These are phyloP conservation scores for Danio albolineatus DNA, from an alignment of 2,797 vertebrate genomes.

Conservation along the genomic window DNA sequence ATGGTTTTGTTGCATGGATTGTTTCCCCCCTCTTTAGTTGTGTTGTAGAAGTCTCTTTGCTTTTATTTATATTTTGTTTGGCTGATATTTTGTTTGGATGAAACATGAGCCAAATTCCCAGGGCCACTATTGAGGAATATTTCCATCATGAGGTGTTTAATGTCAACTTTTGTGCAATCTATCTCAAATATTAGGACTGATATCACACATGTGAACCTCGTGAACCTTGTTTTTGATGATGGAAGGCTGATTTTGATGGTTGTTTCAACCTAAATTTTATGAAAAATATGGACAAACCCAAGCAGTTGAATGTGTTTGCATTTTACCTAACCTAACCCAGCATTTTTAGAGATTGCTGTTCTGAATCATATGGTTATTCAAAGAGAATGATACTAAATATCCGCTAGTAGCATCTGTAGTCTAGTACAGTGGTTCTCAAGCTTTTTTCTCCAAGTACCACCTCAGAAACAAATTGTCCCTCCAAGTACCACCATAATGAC, in stretches of 20 bases:
- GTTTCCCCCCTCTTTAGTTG: neutral
- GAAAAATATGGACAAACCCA: no score
- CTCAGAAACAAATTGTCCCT: no score
- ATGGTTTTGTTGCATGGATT: neutral
- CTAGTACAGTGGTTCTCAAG: no score
- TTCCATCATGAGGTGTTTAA: slow-evolving; percentile 16
- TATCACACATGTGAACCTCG: neutral
- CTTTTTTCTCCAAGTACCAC: no score
- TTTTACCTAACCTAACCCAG: no score
- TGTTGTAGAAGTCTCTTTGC: neutral
- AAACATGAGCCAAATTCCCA: slow-evolving; percentile 24
- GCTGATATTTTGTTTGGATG: slow-evolving; percentile 19
- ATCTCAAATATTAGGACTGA: slow-evolving; percentile 1
- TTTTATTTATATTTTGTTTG: slow-evolving; percentile 33
- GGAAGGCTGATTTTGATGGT: neutral
- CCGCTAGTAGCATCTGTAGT: neutral
- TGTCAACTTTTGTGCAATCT: neutral
- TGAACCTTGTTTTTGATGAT: slow-evolving; percentile 5
- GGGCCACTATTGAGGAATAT: neutral
- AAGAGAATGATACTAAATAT: neutral
- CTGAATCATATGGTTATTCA: neutral
- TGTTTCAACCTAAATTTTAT: no score
- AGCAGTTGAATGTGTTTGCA: no score
- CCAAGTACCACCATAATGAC: no score
- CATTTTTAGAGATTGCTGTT: no score